Evolutionary conservation across 1,140 invertebrate species (phyloP).

Genomic region (Drosophila kurseongensis): DNA sequence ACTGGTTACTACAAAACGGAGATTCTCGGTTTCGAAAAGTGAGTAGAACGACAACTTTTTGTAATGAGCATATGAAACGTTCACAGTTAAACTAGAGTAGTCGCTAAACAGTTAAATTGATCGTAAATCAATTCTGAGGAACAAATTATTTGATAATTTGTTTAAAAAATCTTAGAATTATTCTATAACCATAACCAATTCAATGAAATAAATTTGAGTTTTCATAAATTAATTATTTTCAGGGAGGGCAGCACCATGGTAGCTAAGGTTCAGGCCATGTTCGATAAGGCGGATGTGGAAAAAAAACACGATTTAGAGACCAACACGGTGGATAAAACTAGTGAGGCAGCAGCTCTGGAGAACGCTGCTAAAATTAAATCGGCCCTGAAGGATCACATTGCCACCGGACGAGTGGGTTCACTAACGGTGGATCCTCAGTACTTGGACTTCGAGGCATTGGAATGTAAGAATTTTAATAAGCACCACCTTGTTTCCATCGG

Average conservation of each 20-base stretch:
- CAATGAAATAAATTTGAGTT: too few species aligned
- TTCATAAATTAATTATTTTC: constrained; percentile 31
- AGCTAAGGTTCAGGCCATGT: constrained; percentile 88
- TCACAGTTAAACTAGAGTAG: too few species aligned
- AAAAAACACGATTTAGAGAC: constrained; percentile 85
- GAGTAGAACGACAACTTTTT: constrained; percentile 66
- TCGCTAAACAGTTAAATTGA: too few species aligned
- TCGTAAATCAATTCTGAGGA: too few species aligned
- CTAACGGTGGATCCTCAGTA: constrained; percentile 92
- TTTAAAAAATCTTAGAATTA: too few species aligned
- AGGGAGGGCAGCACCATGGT: constrained; percentile 87
- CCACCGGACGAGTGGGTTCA: constrained; percentile 90
- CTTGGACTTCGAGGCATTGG: constrained; percentile 88
- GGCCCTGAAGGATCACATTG: constrained; percentile 89
- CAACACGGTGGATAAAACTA: constrained; percentile 80
- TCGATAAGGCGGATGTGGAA: constrained; percentile 88
- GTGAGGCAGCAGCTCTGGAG: constrained; percentile 78
- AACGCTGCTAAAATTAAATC: constrained; percentile 85
- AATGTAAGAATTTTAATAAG: constrained; percentile 84
- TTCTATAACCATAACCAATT: too few species aligned
- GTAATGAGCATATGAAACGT: too few species aligned
- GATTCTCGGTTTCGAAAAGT: constrained; percentile 91
- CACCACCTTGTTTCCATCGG: too few species aligned
- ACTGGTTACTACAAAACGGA: constrained; percentile 90
- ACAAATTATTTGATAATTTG: too few species aligned